Base-by-base conservation (phyloP, 2,888 invertebrate species). In the Anoncus sp. region DNA sequence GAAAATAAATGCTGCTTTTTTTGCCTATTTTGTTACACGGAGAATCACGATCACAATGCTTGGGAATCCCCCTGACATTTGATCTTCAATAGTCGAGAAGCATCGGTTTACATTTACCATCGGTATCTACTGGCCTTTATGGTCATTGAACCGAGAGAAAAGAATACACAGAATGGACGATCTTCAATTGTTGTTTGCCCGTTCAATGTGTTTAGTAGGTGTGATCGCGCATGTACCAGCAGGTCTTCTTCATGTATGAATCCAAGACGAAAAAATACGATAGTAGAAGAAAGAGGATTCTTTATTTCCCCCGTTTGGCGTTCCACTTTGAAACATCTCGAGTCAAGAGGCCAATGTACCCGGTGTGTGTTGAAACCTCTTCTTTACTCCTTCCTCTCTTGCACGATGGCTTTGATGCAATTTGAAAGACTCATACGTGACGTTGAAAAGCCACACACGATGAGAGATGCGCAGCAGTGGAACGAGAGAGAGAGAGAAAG, bases 381-480 rank as follows among this genome's bases (percentile, higher is more conserved):
- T 10, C 27, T 57, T 47, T 27, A 55, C 66, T 31, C 45, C 22
- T n/a, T 40, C 45, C 59, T 31, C 47, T 35, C 45, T 12, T 38
- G 18, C n/a, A 40, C 27, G 40, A 24, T 40, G 49, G 69, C 66
- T 75, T 78, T 78, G 80, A 74, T 81, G 75, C 74, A 70, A 79
- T 79, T 79, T 71, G 69, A 79, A 76, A 76, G 74, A 80, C 62
- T 70, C 71, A 76, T 81, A 82, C 75, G 79, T 74, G 79, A 63
- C 70, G 69, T 63, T 70, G 5, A 60, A 75, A 77, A 67, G 63
- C 51, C 43, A 72, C 35, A 53, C 24, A 10, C 10, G 24, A 38
- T 24, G 31, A 57, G 45, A 63, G n/a, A n/a, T n/a, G n/a, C 43
- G 22, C 71, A 71, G 66, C 47, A 53, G 38, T 31, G 45, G 35